These are phyloP conservation scores for Onychomys leucogaster DNA, from an alignment of 2,797 vertebrate species.

Conservation along the genomic window DNA sequence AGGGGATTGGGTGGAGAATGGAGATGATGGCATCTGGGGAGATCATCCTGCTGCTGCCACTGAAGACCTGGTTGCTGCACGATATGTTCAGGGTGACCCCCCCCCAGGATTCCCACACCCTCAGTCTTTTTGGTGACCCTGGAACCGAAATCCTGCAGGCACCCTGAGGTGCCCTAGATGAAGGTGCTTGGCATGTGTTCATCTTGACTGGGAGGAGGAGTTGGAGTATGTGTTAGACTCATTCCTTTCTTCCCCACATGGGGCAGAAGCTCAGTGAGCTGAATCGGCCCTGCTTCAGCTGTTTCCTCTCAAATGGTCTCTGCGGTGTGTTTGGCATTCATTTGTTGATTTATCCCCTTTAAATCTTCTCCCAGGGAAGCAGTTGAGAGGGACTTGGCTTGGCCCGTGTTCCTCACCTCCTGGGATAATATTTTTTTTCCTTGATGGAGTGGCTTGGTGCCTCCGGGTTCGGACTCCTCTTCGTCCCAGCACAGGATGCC, in stretches of 20 bases:
- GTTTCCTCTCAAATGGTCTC: slow-evolving; percentile 75
- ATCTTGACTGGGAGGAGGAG: neutral
- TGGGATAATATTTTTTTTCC: slow-evolving; percentile 82
- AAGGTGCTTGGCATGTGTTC: neutral
- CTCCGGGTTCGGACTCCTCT: slow-evolving; percentile 71
- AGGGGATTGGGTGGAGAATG: neutral
- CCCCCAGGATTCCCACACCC: neutral
- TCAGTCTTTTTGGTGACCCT: neutral
- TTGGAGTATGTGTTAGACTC: neutral
- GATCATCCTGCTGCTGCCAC: neutral
- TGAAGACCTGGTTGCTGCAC: neutral
- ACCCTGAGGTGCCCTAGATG: neutral
- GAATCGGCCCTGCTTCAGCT: slow-evolving; percentile 62
- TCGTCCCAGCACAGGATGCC: slow-evolving; percentile 38
- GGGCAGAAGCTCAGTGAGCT: slow-evolving; percentile 29
- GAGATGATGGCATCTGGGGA: neutral
- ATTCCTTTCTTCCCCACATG: neutral
- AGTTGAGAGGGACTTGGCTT: slow-evolving; percentile 76
- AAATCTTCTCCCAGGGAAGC: slow-evolving; percentile 82
- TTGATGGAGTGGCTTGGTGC: slow-evolving; percentile 73
- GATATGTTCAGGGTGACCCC: neutral
- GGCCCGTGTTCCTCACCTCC: slow-evolving; percentile 74
- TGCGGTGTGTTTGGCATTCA: slow-evolving; percentile 70
- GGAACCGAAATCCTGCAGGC: neutral
- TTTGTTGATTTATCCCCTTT: slow-evolving; percentile 85